Conservation (phyloP, 2,888 invertebrate species). For the Andrena flavipes region DNA sequence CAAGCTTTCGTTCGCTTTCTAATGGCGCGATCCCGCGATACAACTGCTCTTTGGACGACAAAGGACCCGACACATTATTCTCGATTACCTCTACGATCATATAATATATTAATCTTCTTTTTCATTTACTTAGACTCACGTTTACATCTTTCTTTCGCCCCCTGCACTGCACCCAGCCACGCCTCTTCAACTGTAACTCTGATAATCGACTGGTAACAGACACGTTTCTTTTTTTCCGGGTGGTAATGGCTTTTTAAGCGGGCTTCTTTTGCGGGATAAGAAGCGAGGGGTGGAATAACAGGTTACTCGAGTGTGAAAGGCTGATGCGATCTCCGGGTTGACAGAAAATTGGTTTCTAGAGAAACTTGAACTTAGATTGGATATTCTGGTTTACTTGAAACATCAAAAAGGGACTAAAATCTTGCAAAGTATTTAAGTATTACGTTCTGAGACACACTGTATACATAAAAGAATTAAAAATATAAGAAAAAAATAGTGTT, state of each 20-base stretch:
- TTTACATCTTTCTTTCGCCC: conserved; percentile 29
- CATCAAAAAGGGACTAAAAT: too few species aligned
- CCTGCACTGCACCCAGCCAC: conserved; percentile 34
- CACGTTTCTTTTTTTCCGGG: background rate
- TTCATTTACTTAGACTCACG: conserved; percentile 44
- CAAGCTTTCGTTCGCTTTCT: conserved; percentile 24
- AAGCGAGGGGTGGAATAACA: background rate
- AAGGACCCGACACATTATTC: conserved; percentile 54
- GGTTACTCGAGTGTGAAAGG: background rate
- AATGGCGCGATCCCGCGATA: conserved; percentile 41
- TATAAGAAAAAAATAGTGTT: too few species aligned
- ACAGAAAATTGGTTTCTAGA: background rate
- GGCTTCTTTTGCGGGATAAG: background rate
- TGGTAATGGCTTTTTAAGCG: background rate
- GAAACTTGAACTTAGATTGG: background rate
- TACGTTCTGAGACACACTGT: too few species aligned
- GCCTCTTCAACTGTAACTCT: background rate
- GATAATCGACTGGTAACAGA: background rate
- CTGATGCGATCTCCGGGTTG: background rate
- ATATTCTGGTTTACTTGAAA: background rate
- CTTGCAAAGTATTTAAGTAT: too few species aligned
- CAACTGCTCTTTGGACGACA: conserved; percentile 55
- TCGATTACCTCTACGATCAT: conserved; percentile 59
- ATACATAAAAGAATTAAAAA: too few species aligned
- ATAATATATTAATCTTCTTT: conserved; percentile 58